Conservation (phyloP, 35 echinoderm and acorn worm species). For the Stichopus chloronotus region DNA sequence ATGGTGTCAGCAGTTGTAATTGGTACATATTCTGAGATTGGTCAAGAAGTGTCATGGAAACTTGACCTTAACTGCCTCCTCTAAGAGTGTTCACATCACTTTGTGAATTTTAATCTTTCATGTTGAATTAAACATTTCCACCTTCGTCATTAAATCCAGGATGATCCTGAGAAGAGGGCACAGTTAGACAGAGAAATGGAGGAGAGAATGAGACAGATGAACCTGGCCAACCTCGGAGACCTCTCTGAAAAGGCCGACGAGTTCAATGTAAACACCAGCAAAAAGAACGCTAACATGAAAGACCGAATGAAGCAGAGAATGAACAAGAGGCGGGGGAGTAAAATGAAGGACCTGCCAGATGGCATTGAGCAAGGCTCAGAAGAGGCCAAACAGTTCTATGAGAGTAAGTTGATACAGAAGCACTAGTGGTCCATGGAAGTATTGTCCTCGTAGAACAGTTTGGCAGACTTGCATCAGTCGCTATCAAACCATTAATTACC, state of each 20-base stretch:
- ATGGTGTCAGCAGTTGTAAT: background rate
- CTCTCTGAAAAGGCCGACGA: slow-evolving; percentile 13
- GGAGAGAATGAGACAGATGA: slow-evolving; percentile 84
- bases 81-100: too few relatives aligned
- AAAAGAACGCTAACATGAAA: slow-evolving; percentile 77
- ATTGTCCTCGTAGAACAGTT: too few relatives aligned
- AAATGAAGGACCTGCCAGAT: slow-evolving; percentile 53
- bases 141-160: background rate
- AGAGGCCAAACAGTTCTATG: slow-evolving; percentile 57
- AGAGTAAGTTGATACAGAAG: background rate
- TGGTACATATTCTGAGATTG: background rate
- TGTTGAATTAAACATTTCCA: too few relatives aligned
- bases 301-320: slow-evolving; percentile 84
- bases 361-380: slow-evolving; percentile 75
- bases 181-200: slow-evolving; percentile 87
- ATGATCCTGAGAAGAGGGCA: slow-evolving; percentile 52
- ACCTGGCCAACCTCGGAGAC: slow-evolving; percentile 50
- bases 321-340: slow-evolving; percentile 72
- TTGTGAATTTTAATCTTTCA: too few relatives aligned
- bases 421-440: background rate
- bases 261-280: slow-evolving; percentile 37
- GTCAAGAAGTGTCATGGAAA: too few relatives aligned
- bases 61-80: too few relatives aligned
- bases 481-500: too few relatives aligned
- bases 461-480: too few relatives aligned